Evolutionary conservation across 92 coral and sea anemone genomes (phyloP).

Genomic region (Pocillopora meandrina): DNA sequence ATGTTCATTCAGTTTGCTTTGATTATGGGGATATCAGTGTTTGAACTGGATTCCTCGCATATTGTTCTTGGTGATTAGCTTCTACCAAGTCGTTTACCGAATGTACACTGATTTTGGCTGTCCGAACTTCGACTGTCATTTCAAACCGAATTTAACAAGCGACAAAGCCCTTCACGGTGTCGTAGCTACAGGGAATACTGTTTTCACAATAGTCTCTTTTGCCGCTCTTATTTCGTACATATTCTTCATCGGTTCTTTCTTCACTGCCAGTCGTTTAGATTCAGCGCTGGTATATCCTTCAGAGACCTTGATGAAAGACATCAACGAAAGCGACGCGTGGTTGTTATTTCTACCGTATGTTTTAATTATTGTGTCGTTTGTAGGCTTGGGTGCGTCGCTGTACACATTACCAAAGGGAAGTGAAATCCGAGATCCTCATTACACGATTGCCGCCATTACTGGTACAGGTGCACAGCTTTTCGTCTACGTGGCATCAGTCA

Average conservation of each 20-base stretch:
- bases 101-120: slow-evolving; percentile 2
- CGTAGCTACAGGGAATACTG: slow-evolving; percentile 32
- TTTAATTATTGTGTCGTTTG: slow-evolving; percentile 10
- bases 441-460: slow-evolving; percentile 29
- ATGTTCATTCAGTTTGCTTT: not conserved
- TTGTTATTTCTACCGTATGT: slow-evolving; percentile 41
- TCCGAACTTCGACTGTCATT: slow-evolving; percentile 42
- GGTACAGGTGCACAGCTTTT: slow-evolving; percentile 61
- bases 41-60: slow-evolving; percentile 36
- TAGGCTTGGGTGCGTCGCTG: slow-evolving; percentile 49
- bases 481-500: slow-evolving; percentile 62
- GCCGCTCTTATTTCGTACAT: slow-evolving; percentile 57
- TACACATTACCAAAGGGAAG: slow-evolving; percentile 27
- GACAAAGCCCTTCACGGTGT: not conserved
- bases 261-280: slow-evolving; percentile 24
- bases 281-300: slow-evolving; percentile 51
- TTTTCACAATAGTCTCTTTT: slow-evolving; percentile 45
- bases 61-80: slow-evolving; percentile 34
- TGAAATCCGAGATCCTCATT: slow-evolving; percentile 43
- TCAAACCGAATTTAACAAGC: slow-evolving; percentile 31
- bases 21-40: slow-evolving; percentile 47
- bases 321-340: slow-evolving; percentile 26
- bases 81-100: slow-evolving; percentile 45
- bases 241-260: slow-evolving; percentile 34
- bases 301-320: slow-evolving; percentile 51